phyloP scores from a whole-genome alignment of 1,140 invertebrate genomes.

The Pristionchus pacificus region DNA sequence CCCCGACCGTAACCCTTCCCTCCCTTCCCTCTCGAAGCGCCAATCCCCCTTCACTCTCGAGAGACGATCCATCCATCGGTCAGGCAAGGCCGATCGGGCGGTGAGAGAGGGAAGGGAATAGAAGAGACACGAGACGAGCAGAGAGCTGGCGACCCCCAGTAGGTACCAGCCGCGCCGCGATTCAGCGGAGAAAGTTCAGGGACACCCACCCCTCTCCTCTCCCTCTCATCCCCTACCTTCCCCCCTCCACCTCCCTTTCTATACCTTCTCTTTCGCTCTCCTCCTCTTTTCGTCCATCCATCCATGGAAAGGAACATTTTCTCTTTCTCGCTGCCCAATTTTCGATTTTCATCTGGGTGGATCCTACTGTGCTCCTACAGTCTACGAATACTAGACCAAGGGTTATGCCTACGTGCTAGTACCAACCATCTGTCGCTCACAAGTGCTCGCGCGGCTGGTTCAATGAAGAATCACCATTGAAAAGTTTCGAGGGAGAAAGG shows the following conservation, averaged over 20 bases:
- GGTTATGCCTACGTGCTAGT: background rate
- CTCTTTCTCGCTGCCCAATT: constrained; percentile 7
- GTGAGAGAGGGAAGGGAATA: no score
- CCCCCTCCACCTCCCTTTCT: constrained; percentile 11
- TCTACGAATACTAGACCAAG: constrained; percentile 1
- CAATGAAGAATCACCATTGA: constrained; percentile 8
- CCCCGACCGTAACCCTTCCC: no score
- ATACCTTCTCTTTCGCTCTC: background rate
- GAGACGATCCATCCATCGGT: no score
- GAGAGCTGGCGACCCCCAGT: no score
- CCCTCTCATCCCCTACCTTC: background rate
- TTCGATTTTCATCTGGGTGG: constrained; percentile 9
- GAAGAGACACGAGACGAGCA: no score
- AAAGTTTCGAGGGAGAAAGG: no score
- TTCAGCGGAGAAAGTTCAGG: no score
- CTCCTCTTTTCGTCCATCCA: background rate
- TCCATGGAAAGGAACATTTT: no score
- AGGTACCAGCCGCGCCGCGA: no score
- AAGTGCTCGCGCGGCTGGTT: background rate
- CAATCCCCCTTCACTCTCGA: no score
- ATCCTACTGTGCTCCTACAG: background rate
- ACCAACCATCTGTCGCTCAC: background rate
- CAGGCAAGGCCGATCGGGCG: no score
- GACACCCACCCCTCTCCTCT: constrained; percentile 14
- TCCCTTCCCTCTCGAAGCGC: no score